Conservation (phyloP, 2,888 invertebrate species). For the Poecilus cupreus region DNA sequence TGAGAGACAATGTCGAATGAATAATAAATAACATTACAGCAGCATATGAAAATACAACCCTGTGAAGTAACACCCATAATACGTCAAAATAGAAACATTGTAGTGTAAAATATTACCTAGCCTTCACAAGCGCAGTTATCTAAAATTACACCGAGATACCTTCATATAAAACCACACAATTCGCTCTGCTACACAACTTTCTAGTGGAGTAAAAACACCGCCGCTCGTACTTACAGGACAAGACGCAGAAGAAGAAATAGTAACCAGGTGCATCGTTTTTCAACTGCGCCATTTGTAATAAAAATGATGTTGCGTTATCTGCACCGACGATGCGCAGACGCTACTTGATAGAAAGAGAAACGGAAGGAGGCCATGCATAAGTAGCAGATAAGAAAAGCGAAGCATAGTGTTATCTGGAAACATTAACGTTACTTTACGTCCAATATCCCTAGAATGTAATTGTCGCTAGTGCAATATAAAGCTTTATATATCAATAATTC, state of each 20-base stretch:
- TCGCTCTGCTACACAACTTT: conserved; percentile 13
- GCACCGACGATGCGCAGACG: background rate
- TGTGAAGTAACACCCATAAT: conserved; percentile 21
- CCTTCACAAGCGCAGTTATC: conserved; percentile 24
- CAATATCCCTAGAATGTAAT: no score
- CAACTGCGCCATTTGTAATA: conserved; percentile 50
- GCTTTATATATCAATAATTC: no score
- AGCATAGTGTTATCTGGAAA: no score
- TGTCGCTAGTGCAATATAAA: no score
- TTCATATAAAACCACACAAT: conserved; percentile 22
- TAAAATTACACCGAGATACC: conserved; percentile 26
- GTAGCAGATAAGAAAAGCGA: no score
- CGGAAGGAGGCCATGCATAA: background rate
- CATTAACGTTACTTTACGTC: no score
- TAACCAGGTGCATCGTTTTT: conserved; percentile 52
- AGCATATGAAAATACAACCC: conserved; percentile 13
- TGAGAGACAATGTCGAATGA: conserved; percentile 13
- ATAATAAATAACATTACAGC: conserved; percentile 15
- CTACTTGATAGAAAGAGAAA: background rate
- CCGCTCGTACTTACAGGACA: background rate
- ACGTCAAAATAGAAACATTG: conserved; percentile 43
- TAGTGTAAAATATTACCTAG: conserved; percentile 17
- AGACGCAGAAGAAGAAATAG: conserved; percentile 29
- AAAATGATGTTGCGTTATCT: conserved; percentile 49
- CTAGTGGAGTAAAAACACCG: background rate